These are phyloP conservation scores for Idaea dimidiata DNA, from an alignment of 2,888 invertebrate genomes.

Conservation along the genomic window DNA sequence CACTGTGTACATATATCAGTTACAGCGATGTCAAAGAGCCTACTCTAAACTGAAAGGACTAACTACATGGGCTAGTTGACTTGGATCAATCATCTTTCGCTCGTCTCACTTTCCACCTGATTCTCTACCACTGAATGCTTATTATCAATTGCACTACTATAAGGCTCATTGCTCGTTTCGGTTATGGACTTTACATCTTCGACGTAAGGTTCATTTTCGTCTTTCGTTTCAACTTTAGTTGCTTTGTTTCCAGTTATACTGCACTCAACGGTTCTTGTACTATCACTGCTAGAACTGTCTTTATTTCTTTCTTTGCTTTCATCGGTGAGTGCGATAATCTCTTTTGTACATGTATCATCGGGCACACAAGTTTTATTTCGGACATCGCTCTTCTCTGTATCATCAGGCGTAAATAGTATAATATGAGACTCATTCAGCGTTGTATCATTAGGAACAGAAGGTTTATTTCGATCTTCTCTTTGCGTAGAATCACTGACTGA, in stretches of 20 bases:
- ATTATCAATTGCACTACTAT: background rate
- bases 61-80: conserved; percentile 11
- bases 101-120: conserved; percentile 8
- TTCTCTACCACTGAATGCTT: conserved; percentile 14
- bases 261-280: background rate
- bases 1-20: background rate
- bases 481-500: background rate
- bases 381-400: background rate
- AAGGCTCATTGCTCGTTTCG: background rate
- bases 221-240: background rate
- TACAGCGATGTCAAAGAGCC: background rate
- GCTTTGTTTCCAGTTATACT: background rate
- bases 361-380: background rate
- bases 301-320: background rate
- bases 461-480: background rate
- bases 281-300: background rate
- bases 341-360: background rate
- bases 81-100: conserved; percentile 25
- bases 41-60: conserved; percentile 8
- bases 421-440: background rate
- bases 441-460: background rate
- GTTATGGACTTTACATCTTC: background rate
- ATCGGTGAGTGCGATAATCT: background rate
- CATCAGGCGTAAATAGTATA: no score
- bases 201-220: background rate